Evolutionary conservation across 2,113 vertebrate species (phyloP), one percentile per base, ranked within the genome.

Genomic region (Martes martes): DNA sequence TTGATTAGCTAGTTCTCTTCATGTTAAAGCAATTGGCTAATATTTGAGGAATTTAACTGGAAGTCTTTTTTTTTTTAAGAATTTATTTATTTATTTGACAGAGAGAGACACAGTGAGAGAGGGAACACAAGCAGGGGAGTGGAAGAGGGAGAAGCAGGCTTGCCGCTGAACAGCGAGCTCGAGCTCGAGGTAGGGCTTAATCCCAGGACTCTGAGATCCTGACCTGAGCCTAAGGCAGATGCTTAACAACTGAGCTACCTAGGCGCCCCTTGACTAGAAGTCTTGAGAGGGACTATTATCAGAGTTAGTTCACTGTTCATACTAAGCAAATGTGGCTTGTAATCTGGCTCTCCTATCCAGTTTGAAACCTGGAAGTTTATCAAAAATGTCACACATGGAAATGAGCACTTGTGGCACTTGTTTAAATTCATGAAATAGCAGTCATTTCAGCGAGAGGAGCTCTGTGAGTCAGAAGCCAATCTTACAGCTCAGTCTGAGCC

Each of bases 311-410:
- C 39, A 67, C 83, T 94, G 19, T 50, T 81, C 91, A 78, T 24
- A 52, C 63, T 59, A 89, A 84, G 65, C 36, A 31, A 84, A 80
- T 91, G 74, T 88, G 82, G 81, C 71, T 97, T 80, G 36, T 84
- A 80, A 79, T 83, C 85, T 85, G 76, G 47, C 47, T 96, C 47
- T 91, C 33, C 79, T 84, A 26, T n/a, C 59, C 69, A 90, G n/a
- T 84, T 69, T 78, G 93, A 97, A 97, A 93, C 76, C 69, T 97
- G 84, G 89, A 94, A 96, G 76, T 92, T 84, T 90, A 96, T 96
- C 71, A 89, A 91, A 86, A 96, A 96, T 93, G 81, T 96, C 94
- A 81, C 57, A 94, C 65, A 80, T 93, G 24, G 92, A 87, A 95
- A 93, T 45, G 73, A 96, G 19, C 81, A 91, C 69, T 84, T 80